Evolutionary conservation across 2,113 vertebrate species (phyloP), one percentile per base, ranked within the genome.

Genomic region (Poecile atricapillus): DNA sequence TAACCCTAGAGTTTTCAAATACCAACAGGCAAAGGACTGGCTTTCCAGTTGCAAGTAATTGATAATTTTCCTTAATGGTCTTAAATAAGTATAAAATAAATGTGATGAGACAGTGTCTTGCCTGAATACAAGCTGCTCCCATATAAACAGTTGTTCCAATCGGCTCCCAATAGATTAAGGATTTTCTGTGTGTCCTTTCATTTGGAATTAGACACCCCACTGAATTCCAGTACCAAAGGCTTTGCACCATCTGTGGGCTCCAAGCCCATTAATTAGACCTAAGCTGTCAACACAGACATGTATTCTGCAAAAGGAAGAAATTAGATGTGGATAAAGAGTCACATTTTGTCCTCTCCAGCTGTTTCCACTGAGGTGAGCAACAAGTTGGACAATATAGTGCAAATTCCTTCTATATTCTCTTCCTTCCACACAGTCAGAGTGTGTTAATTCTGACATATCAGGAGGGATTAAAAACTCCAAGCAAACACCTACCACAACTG

Each of bases 161-260:
- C 68, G 46, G 78, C 73, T 95, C 92, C 90, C 15, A 79, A 12
- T 53, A 96, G 96, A 94, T 94, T 95, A 97, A 74, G 84, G 94
- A 94, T 95, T 91, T 97, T 76, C 56, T 79, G 33, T 78, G 17
- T 55, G 50, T 63, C 83, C 62, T 94, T 96, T 92, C 79, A 33
- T 94, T 86, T 90, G 82, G 92, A 87, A 92, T 93, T 96, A 96
- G 81, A 58, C 62, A 82, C 35, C 65, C 69, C 53, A 74, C 65
- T 74, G 56, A 92, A 86, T 80, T 91, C 71, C 90, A 82, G 5
- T 13, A 82, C 73, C 81, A 94, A 95, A 93, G 41, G 22, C 49
- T 90, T 71, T 77, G 25, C n/a, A 31, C 92, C 94, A 96, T 94
- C 96, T 95, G 93, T 90, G 70, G 73, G 47, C 68, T 95, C 44